Evolutionary conservation across 2,797 vertebrate species (phyloP), one percentile per base, ranked within the genome.

Genomic region (Pantherophis vulpinus): DNA sequence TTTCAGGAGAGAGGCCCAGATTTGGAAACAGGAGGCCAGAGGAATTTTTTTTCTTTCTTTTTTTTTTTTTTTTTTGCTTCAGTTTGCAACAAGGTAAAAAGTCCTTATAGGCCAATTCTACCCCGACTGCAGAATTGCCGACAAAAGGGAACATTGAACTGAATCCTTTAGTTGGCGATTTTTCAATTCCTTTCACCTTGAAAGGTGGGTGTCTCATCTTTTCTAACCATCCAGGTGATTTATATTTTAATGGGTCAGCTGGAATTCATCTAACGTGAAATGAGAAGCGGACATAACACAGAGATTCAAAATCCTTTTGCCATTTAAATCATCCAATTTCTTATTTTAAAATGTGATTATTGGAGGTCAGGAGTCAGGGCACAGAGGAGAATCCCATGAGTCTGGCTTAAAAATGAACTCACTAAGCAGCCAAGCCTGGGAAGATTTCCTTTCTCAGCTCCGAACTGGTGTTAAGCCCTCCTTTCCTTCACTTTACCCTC

Each of bases 1-100:
- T 79, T 87, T 89, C 93, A 86, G 94, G 95, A 94, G 94, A 94
- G 90, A 96, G 95, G 87, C 54, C 0, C 2, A 93, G 94, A 91
- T 93, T 94, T n/a, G 54, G 94, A 91, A 90, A 93, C 89, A 83
- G 87, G 13, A 13, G 13, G 27, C 51, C 55, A 87, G 54, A 23
- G 55, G 27, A 23, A 58, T 5, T 58, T 18, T 1, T 18, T 42
- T 42, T 42, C 42, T 42, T 42, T 56, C 3, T 13, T 51, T 6
- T 51, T 25, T 61, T 10, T 0, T 5, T 7, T 0, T 2, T 32
- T 42, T 47, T 83, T 83, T 25, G 20, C 74, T 83, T 83, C 74
- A 47, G 16, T 83, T 47, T 47, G 20, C 74, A 83, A 47, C 10
- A 25, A 83, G 37, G 9, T 8, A 83, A 83, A 51, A 47, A 47